Percentiles rank a stretch among this genome's conserved stretches.
These are phyloP conservation scores for Emydoidea blandingii DNA, from an alignment of 2,797 vertebrate genomes.

Conservation along the genomic window DNA sequence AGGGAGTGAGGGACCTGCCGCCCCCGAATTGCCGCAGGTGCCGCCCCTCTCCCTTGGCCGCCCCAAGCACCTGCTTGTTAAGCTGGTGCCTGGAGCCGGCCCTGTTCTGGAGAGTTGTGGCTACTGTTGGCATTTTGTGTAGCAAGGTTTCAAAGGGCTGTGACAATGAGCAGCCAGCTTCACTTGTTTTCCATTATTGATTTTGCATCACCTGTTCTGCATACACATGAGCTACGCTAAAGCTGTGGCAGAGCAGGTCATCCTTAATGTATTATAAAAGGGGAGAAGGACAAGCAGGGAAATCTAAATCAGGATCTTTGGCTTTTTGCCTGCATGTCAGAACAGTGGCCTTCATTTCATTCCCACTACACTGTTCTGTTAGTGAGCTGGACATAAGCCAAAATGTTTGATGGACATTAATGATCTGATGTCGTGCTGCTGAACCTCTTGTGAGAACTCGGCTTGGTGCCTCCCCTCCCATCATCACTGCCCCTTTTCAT, in stretches of 20 bases:
- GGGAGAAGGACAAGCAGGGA: neutral
- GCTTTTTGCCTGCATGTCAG: neutral
- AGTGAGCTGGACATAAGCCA: slow-evolving; percentile 46
- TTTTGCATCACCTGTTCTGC: neutral
- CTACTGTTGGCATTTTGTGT: neutral
- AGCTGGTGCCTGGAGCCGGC: too few species aligned
- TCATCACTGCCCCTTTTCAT: slow-evolving; percentile 69
- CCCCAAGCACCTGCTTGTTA: too few species aligned
- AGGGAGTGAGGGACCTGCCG: too few species aligned
- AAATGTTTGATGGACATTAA: slow-evolving; percentile 60
- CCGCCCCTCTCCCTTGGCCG: too few species aligned
- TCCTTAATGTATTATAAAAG: neutral
- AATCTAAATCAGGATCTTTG: slow-evolving; percentile 25
- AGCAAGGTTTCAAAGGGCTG: neutral
- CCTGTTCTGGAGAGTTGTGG: neutral
- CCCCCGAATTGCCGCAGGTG: too few species aligned
- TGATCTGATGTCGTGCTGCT: slow-evolving; percentile 59
- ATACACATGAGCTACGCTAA: neutral
- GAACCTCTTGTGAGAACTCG: slow-evolving; percentile 54
- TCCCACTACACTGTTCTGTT: slow-evolving; percentile 27
- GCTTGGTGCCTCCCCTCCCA: slow-evolving; percentile 60
- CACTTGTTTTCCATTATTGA: neutral
- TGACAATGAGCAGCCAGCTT: neutral
- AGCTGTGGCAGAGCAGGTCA: neutral
- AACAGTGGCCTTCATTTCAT: neutral